A percentile compares a stretch with the other conserved stretches of the same genome.
Evolutionary conservation across 2,113 vertebrate genomes (phyloP).

Genomic region (Probosciger aterrimus): DNA sequence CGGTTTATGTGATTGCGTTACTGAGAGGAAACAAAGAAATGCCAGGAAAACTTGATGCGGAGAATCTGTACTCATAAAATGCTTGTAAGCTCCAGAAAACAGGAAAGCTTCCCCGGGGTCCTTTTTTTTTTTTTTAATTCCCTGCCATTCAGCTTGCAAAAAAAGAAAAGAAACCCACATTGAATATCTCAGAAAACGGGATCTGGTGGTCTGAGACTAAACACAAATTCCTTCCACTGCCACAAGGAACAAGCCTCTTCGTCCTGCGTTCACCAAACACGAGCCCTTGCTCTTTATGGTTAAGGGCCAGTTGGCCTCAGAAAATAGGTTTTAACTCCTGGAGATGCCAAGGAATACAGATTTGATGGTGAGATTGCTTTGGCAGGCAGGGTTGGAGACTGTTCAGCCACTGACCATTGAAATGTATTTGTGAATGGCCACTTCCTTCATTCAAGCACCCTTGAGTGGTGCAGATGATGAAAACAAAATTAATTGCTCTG

Average conservation of each 20-base stretch:
- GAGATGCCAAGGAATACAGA: constrained; percentile 45
- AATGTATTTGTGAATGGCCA: constrained; percentile 61
- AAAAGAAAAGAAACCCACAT: not conserved
- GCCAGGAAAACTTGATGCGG: constrained; percentile 37
- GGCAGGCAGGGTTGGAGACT: not conserved
- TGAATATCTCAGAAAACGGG: not conserved
- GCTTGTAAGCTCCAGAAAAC: not conserved
- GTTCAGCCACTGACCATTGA: constrained; percentile 9
- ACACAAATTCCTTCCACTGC: not conserved
- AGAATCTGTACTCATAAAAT: constrained; percentile 31
- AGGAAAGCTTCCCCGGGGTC: not conserved
- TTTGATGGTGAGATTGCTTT: constrained; percentile 31
- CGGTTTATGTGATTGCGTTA: not conserved
- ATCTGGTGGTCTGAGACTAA: not conserved
- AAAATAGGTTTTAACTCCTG: constrained; percentile 13
- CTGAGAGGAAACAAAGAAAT: constrained; percentile 60
- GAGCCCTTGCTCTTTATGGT: constrained; percentile 33
- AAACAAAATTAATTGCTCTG: constrained; percentile 11
- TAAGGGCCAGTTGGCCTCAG: constrained; percentile 61
- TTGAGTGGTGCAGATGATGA: not conserved
- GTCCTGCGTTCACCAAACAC: not conserved
- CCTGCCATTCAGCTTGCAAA: not conserved
- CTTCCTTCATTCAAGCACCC: not conserved
- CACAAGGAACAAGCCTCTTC: not conserved
- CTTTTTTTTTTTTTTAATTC: not conserved